These are phyloP conservation scores for Miichthys miiuy DNA, from an alignment of 2,797 vertebrate species.

Conservation along the genomic window DNA sequence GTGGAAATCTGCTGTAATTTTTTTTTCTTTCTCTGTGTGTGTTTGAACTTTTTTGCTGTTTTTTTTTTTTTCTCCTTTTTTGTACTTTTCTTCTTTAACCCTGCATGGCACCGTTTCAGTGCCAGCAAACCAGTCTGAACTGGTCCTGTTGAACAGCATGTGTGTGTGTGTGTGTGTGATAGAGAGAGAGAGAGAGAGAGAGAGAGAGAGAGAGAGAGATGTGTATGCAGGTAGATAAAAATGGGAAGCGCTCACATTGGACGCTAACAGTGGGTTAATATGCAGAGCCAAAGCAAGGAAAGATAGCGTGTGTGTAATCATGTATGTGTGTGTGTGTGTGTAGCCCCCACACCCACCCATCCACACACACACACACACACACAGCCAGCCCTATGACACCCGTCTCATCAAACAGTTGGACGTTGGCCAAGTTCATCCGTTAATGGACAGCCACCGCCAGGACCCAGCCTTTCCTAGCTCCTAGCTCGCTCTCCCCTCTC, in stretches of 20 bases:
- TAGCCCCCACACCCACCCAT: slow-evolving; percentile 15
- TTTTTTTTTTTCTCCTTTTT: slow-evolving; percentile 33
- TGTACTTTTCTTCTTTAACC: slow-evolving; percentile 62
- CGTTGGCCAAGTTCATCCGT: slow-evolving; percentile 97
- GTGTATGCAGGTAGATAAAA: slow-evolving; percentile 52
- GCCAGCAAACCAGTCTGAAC: slow-evolving; percentile 92
- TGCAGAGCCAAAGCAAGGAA: slow-evolving; percentile 39
- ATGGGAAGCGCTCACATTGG: slow-evolving; percentile 25
- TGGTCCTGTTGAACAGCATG: slow-evolving; percentile 80
- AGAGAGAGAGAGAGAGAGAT: background rate
- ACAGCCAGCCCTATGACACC: slow-evolving; percentile 85
- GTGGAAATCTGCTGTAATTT: slow-evolving; percentile 49
- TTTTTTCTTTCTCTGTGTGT: slow-evolving; percentile 17
- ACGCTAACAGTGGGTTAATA: slow-evolving; percentile 58
- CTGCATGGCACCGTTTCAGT: slow-evolving; percentile 81
- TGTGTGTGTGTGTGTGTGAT: background rate
- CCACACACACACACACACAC: slow-evolving; percentile 51
- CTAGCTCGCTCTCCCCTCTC: slow-evolving; percentile 56
- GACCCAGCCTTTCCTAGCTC: slow-evolving; percentile 71
- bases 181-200: background rate
- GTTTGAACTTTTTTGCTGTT: slow-evolving; percentile 54
- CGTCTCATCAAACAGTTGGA: slow-evolving; percentile 94
- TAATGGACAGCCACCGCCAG: slow-evolving; percentile 93
- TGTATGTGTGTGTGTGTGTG: slow-evolving; percentile 8
- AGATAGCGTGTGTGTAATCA: slow-evolving; percentile 18